These are phyloP conservation scores for Acanthococcus lagerstroemiae DNA, from an alignment of 2,888 invertebrate genomes.

Conservation along the genomic window DNA sequence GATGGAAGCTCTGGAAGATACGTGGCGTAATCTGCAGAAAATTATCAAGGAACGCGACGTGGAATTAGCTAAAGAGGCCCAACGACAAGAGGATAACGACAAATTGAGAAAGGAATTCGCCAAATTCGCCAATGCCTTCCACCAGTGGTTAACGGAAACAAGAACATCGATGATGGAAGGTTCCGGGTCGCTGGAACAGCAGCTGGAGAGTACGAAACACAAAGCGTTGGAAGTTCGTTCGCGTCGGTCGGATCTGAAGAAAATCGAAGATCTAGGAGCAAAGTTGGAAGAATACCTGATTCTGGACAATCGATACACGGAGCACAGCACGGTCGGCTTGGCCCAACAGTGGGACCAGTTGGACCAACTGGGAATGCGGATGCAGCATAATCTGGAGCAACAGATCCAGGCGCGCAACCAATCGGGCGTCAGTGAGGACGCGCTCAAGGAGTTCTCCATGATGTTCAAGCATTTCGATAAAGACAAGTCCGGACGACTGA, in stretches of 20 bases:
- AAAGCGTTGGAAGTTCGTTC: constrained; percentile 94
- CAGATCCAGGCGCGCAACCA: constrained; percentile 95
- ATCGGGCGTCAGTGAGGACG: constrained; percentile 92
- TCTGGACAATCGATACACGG: constrained; percentile 96
- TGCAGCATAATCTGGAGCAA: constrained; percentile 99
- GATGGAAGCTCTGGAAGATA: constrained; percentile 98
- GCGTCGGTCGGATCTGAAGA: constrained; percentile 83
- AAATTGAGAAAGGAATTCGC: constrained; percentile 96
- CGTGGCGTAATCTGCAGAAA: constrained; percentile 97
- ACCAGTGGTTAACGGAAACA: constrained; percentile 93
- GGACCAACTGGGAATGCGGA: constrained; percentile 98
- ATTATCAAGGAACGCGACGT: constrained; percentile 90
- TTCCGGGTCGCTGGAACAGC: constrained; percentile 93
- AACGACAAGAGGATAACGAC: constrained; percentile 98
- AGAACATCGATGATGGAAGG: constrained; percentile 99
- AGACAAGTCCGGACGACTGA: constrained; percentile 93
- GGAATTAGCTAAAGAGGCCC: constrained; percentile 90
- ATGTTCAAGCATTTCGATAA: constrained; percentile 99
- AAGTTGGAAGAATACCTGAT: constrained; percentile 94
- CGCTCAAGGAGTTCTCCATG: constrained; percentile 97
- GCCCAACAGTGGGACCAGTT: constrained; percentile 99
- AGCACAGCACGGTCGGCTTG: constrained; percentile 85
- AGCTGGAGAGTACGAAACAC: constrained; percentile 83
- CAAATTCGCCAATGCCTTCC: constrained; percentile 98
- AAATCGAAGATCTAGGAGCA: constrained; percentile 92